Conservation (phyloP, 2,888 invertebrate species). For the Drosophila quinaria region DNA sequence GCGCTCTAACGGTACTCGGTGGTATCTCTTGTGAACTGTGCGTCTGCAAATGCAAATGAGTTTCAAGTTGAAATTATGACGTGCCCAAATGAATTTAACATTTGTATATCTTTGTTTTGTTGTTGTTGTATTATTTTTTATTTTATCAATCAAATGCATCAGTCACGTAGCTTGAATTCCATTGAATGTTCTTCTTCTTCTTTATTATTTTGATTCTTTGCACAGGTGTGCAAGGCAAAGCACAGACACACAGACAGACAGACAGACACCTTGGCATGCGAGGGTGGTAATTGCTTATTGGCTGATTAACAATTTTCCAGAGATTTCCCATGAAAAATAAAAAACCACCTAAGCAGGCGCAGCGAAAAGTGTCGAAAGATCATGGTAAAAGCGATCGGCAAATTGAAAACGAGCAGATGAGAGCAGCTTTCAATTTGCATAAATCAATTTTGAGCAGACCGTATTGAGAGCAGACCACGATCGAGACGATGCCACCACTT, state of each 20-base stretch:
- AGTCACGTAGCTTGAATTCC: conserved; percentile 53
- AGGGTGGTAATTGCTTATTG: conserved; percentile 45
- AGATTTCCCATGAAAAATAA: neutral
- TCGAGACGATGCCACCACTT: conserved; percentile 14
- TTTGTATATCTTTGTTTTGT: neutral
- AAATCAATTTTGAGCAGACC: conserved; percentile 63
- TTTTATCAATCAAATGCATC: conserved; percentile 50
- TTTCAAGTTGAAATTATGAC: conserved; percentile 48
- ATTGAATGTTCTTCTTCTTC: conserved; percentile 12
- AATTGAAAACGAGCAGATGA: conserved; percentile 38
- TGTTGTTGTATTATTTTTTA: neutral
- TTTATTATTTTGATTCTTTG: conserved; percentile 24
- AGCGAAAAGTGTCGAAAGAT: conserved; percentile 18
- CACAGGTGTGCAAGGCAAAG: conserved; percentile 48
- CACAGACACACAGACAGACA: neutral
- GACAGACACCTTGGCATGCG: conserved; percentile 46
- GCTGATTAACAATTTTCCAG: conserved; percentile 34
- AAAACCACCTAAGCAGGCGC: neutral
- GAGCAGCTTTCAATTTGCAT: conserved; percentile 66
- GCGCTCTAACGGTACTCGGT: conserved; percentile 63
- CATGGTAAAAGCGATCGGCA: conserved; percentile 36
- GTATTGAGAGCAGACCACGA: conserved; percentile 56
- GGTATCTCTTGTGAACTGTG: conserved; percentile 17
- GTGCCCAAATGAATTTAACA: conserved; percentile 25
- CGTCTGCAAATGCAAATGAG: conserved; percentile 56